Base-by-base conservation (phyloP, 2,797 vertebrate species). In the Ptychobarbus kaznakovi region DNA sequence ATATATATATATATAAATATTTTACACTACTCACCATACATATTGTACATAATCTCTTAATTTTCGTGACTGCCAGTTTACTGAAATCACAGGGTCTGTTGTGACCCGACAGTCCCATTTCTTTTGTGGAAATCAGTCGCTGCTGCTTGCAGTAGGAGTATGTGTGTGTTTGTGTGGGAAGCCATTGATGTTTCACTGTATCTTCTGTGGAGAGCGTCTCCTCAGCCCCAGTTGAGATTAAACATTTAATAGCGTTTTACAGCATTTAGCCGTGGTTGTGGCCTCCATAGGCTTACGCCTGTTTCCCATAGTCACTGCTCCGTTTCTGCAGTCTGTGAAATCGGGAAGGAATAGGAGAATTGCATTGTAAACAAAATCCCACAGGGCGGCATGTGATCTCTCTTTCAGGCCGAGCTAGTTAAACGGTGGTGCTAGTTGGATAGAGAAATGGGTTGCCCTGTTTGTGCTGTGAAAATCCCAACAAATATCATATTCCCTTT, bases 171-270 rank as follows among this genome's bases (percentile, higher is more conserved):
- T 84, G 65, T 86, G 66, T 91, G 82, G 86, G 82, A 85, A 86
- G 73, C 81, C 70, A 83, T 86, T 88, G 89, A 91, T 89, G 72
- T 83, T 84, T 56, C 40, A 81, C 82, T 87, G 83, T 86, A 83
- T 86, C 69, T 86, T 87, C 79, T 51, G 76, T 66, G 79, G 44
- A 86, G 78, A 80, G 80, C 28, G 83, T 86, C 74, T 84, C 80
- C 82, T 84, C 82, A 83, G 86, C 87, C 86, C 81, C 82, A 83
- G 73, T 72, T 88, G 76, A 81, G 90, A 89, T 90, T 92, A 86
- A 86, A 85, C 82, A 79, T 90, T 88, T 90, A 90, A 88, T 90
- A 90, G 69, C 74, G 80, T 66, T 86, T 91, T 90, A 88, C 85
- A 88, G 87, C 82, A 83, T 86, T 88, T 85, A 86, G 82, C 61